Evolutionary conservation across 2,797 vertebrate genomes (phyloP), one percentile per base, ranked within the genome.

Genomic region (Ibycter americanus): DNA sequence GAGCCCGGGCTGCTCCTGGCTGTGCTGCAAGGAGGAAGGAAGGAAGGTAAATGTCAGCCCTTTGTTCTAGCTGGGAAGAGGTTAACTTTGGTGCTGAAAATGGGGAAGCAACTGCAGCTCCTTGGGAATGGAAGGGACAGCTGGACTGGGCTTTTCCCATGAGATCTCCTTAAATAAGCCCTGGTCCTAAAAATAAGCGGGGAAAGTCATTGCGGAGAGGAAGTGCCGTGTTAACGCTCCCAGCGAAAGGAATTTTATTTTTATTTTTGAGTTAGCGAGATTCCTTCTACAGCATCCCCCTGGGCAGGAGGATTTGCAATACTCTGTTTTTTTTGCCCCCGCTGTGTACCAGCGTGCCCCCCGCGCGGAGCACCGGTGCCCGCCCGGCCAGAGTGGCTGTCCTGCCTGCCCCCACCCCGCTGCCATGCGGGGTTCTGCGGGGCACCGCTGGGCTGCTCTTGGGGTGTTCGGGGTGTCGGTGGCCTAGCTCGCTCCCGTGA

Each of bases 31-130:
- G 72, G 14, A 31, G 62, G 14, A 23, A 31, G 9, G 10, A 0
- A 46, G 25, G 5, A 47, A 96, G 97, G 97, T 97, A 93, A 97
- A 31, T 0, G 32, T 5, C 59, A 51, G n/a, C 27, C 23, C 61
- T 51, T 38, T 0, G 3, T 10, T 78, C 65, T 51, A 8, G 20
- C 52, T 56, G 87, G 59, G 51, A 36, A 4, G 54, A 7, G 58
- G 49, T 34, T 1, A 25, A 25, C 34, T 71, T 42, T 44, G 46
- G 65, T 46, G 44, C 87, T 85, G 79, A 7, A 22, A 16, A 23
- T 1, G 12, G 32, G 29, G 73, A 22, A 76, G 78, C 38, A 55
- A 25, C 52, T 9, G 2, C 52, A 32, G 76, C 54, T 62, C 40
- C 61, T 16, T 10, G 55, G 78, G 74, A 52, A 14, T 3, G 38